A percentile compares a stretch with the other conserved stretches of the same genome.
Evolutionary conservation across 2,888 invertebrate species (phyloP).

Genomic region (Cephus spinipes): DNA sequence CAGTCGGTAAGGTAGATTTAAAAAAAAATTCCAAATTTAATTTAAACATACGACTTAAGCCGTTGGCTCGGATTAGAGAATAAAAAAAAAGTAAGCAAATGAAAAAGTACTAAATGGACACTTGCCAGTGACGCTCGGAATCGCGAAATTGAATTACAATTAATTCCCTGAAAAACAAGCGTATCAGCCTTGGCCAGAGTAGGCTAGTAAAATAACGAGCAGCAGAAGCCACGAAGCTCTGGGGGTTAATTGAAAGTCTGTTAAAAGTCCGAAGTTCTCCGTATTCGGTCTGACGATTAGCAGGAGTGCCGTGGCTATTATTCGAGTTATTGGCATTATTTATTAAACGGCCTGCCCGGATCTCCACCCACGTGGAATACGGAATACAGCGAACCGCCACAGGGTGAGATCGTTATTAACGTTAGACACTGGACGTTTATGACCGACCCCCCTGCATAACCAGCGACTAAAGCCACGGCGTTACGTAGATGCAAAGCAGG

Average conservation of each 20-base stretch:
- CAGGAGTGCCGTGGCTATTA: background rate
- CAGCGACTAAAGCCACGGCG: background rate
- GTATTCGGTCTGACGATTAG: background rate
- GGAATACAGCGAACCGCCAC: background rate
- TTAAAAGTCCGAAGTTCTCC: background rate
- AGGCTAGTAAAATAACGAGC: background rate
- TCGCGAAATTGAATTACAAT: background rate
- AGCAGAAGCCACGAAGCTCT: background rate
- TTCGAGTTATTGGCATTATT: background rate
- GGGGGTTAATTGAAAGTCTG: background rate
- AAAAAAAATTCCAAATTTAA: background rate
- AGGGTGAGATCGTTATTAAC: background rate
- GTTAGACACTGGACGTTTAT: background rate
- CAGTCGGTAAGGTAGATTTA: background rate
- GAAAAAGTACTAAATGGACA: background rate
- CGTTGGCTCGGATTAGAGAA: background rate
- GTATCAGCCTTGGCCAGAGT: background rate
- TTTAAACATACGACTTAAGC: background rate
- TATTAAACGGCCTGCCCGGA: background rate
- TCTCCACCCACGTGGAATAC: background rate
- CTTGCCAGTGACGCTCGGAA: background rate
- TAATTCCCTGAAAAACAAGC: background rate
- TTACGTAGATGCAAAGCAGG: constrained; percentile 36
- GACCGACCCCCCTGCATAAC: background rate
- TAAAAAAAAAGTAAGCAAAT: background rate